Conservation (phyloP, 1,140 invertebrate species). For the Eumaeus atala region DNA sequence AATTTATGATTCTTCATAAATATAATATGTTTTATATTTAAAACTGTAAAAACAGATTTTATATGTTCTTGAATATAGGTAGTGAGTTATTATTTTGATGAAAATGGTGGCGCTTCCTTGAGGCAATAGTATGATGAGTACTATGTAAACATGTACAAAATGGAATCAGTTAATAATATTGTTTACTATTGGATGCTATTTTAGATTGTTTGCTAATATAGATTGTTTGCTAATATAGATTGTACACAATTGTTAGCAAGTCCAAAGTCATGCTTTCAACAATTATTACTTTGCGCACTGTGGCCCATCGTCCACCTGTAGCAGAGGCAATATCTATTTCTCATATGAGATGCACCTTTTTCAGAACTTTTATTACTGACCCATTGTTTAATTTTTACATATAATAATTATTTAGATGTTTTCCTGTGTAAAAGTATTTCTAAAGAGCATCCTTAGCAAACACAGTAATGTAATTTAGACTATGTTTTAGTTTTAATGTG, state of each 20-base stretch:
- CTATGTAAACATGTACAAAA: slow-evolving; percentile 52
- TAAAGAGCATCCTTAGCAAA: slow-evolving; percentile 22
- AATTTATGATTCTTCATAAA: too few relatives aligned
- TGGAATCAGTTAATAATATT: slow-evolving; percentile 33
- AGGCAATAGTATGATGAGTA: slow-evolving; percentile 49
- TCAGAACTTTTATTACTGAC: too few relatives aligned
- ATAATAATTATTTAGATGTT: too few relatives aligned
- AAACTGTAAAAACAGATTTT: not conserved
- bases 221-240: not conserved
- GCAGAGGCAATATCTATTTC: too few relatives aligned
- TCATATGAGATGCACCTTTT: too few relatives aligned
- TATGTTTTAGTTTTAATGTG: slow-evolving; percentile 6
- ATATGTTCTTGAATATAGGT: not conserved
- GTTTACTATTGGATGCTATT: slow-evolving; percentile 38
- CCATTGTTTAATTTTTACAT: too few relatives aligned
- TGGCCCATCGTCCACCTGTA: too few relatives aligned
- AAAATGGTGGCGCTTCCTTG: slow-evolving; percentile 27
- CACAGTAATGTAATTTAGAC: slow-evolving; percentile 7
- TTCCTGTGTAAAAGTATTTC: not conserved
- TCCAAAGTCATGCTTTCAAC: too few relatives aligned
- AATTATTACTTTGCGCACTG: too few relatives aligned
- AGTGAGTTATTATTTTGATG: not conserved
- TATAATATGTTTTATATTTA: not conserved
- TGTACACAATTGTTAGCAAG: too few relatives aligned
- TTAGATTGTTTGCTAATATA: slow-evolving; percentile 18